phyloP scores from a whole-genome alignment of 2,113 vertebrate genomes.

The Mugil cephalus region DNA sequence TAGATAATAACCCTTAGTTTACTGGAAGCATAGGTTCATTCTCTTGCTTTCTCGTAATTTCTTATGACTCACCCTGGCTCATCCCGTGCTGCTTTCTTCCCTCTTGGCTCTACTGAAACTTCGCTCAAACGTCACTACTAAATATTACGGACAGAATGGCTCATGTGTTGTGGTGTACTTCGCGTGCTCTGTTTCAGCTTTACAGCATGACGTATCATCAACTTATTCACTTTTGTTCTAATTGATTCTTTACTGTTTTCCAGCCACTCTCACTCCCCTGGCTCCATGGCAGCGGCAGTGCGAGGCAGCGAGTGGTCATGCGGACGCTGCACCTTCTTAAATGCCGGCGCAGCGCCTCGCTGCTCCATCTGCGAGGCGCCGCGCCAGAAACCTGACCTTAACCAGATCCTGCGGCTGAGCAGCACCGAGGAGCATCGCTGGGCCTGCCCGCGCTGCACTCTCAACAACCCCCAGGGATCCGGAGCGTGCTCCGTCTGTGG shows the following conservation, averaged over 20 bases:
- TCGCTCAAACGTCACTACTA: not conserved
- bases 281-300: conserved; percentile 92
- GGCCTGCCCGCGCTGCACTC: conserved; percentile 95
- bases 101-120: not conserved
- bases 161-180: not conserved
- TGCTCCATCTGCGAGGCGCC: conserved; percentile 98
- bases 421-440: conserved; percentile 94
- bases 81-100: not conserved
- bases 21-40: conserved; percentile 30
- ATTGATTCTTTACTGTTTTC: conserved; percentile 55
- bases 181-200: conserved; percentile 22
- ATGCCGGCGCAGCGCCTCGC: conserved; percentile 90
- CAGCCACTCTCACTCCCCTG: conserved; percentile 92
- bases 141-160: conserved; percentile 2
- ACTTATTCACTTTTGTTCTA: conserved; percentile 31
- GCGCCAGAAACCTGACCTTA: conserved; percentile 95
- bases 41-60: not conserved
- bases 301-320: conserved; percentile 93
- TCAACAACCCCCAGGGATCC: conserved; percentile 92
- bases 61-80: not conserved
- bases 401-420: conserved; percentile 95
- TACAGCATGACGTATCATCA: not conserved
- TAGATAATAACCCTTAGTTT: conserved; percentile 31
- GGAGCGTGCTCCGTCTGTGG: conserved; percentile 92
- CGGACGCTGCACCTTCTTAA: conserved; percentile 95